Evolutionary conservation across 2,113 vertebrate species (phyloP), one percentile per base, ranked within the genome.

Genomic region (Tyrannus savana): DNA sequence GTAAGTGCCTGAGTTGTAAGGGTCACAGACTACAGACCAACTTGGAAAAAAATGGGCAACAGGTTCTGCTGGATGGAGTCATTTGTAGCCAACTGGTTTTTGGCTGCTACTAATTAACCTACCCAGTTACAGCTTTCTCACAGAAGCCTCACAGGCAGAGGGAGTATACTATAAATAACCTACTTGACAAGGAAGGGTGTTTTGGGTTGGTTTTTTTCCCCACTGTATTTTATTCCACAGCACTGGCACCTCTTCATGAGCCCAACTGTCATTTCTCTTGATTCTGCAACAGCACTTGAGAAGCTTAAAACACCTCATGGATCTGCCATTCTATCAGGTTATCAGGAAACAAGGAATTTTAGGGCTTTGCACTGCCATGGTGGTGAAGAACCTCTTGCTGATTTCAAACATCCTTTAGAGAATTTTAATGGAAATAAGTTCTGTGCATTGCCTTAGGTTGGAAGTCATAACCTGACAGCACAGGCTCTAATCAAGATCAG

Each of bases 401-500:
- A 67, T 59, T 83, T 71, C 42, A 68, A 56, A 41, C 37, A 72
- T 58, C 17, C 49, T 64, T 78, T 14, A 52, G 6, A 64, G 55
- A 79, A 75, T 63, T 84, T 66, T 79, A 41, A 75, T 33, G 11
- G 56, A 75, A 92, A 12, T 62, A 84, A 60, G 12, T 59, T 68
- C 56, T 75, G 19, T 49, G 37, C 39, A 14, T 67, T 75, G 56
- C 69, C 77, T 87, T 44, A 77, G 86, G 47, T 81, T 67, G 84
- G 27, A 62, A 81, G 24, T 33, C 19, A 35, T n/a, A 86, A 90
- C 23, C 19, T 84, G 63, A 87, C 6, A 7, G 69, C 44, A 90
- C 64, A 95, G 80, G 62, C 19, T 87, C 27, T 89, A 63, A 84
- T 46, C 49, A 68, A 91, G 69, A 73, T 91, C 37, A 75, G 31